Base-by-base conservation (phyloP, 2,113 vertebrate genomes). In the Actenoides hombroni region DNA sequence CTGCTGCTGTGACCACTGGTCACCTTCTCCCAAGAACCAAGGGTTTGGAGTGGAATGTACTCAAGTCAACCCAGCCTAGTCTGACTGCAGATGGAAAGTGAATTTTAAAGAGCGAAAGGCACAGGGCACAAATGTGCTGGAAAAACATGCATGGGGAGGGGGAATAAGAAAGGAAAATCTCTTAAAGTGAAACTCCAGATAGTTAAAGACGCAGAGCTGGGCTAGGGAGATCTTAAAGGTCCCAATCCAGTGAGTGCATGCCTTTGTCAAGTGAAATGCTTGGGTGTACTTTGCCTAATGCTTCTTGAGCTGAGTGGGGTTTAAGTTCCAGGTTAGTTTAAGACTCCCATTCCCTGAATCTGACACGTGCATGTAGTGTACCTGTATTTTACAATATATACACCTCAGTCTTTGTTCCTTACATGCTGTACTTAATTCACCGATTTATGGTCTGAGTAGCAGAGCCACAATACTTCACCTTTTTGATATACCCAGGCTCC, bases 301-400 rank as follows among this genome's bases (percentile, higher is more conserved):
- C 23, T 35, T 10, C 24, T 15, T 19, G 24, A 76, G 6, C 13
- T 24, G 67, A 74, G 64, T 6, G 23, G 53, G 10, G 11, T 70
- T 65, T 40, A 31, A 91, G 15, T 14, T 91, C 37, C 6, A 67
- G 64, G 16, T 18, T 9, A 2, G 17, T 28, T 31, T 4, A 42
- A 40, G 18, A 10, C 10, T 65, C 54, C 8, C 13, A 10, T 49
- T 35, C 59, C 35, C 44, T 26, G 53, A 49, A 60, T 28, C 6
- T 46, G 23, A 16, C 29, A 4, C 9, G 14, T 4, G 7, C 9
- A 2, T 3, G 2, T 1, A 31, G 11, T 31, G 5, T 48, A 3
- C 5, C 48, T n/a, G 40, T 24, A 7, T 64, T 35, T 24, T 39
- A 12, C 31, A 63, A 4, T 12, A 3, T 3, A 14, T 8, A 2